Evolutionary conservation across 2,797 vertebrate genomes (phyloP).

Genomic region (Xyrichtys novacula): DNA sequence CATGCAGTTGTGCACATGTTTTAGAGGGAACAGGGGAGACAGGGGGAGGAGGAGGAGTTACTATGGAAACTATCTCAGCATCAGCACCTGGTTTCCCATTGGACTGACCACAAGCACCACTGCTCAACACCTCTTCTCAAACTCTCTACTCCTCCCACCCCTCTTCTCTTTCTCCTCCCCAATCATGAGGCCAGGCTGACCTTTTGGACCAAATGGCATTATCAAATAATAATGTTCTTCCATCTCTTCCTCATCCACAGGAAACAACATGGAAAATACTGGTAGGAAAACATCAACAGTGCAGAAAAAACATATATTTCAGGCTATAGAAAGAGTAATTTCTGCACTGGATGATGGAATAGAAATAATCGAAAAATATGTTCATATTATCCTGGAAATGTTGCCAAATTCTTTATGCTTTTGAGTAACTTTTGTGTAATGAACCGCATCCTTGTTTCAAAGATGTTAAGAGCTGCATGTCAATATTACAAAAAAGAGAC

Average conservation of each 20-base stretch:
- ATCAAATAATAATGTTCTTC: constrained; percentile 67
- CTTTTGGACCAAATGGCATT: constrained; percentile 75
- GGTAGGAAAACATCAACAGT: constrained; percentile 1
- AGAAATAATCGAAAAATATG: constrained; percentile 2
- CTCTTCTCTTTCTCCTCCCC: not conserved
- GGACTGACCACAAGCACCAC: constrained; percentile 56
- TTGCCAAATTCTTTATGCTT: not conserved
- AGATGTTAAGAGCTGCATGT: not conserved
- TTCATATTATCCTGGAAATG: not conserved
- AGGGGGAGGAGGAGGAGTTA: constrained; percentile 61
- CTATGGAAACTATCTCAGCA: constrained; percentile 82
- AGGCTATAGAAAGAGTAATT: not conserved
- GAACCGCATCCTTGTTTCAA: not conserved
- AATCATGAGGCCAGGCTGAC: constrained; percentile 51
- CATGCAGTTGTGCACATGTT: constrained; percentile 32
- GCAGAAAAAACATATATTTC: not conserved
- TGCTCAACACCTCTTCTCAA: constrained; percentile 27
- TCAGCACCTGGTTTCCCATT: constrained; percentile 72
- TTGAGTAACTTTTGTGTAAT: not conserved
- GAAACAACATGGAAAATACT: constrained; percentile 23
- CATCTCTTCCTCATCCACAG: constrained; percentile 30
- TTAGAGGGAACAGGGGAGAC: constrained; percentile 22
- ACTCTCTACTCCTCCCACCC: constrained; percentile 6
- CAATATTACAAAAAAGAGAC: not conserved
- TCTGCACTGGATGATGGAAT: not conserved